These are phyloP conservation scores for Crematogaster levior DNA, from an alignment of 2,888 invertebrate genomes.

Conservation along the genomic window DNA sequence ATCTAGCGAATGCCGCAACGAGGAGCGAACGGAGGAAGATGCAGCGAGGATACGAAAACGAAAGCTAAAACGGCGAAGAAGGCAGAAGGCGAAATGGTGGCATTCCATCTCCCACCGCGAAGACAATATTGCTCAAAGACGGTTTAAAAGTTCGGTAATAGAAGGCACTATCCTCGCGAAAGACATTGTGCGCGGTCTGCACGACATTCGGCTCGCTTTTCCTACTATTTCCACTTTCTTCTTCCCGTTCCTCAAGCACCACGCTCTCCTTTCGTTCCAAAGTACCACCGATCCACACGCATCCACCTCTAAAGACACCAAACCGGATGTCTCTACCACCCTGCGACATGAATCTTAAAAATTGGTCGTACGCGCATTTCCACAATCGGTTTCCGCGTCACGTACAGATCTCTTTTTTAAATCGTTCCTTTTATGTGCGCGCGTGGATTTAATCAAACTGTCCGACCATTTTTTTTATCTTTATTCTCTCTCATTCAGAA, in stretches of 20 bases:
- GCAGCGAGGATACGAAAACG: constrained; percentile 29
- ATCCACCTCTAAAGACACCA: constrained; percentile 46
- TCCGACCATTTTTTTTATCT: not conserved
- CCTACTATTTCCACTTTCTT: not conserved
- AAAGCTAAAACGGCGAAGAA: constrained; percentile 13
- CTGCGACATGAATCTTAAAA: constrained; percentile 55
- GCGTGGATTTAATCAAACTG: constrained; percentile 26
- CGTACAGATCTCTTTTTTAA: not conserved
- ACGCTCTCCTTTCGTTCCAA: not conserved
- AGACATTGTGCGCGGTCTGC: constrained; percentile 34
- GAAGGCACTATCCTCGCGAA: constrained; percentile 59
- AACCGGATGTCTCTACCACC: constrained; percentile 54
- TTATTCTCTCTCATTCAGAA: not conserved
- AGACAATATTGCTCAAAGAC: constrained; percentile 77
- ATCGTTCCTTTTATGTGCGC: not conserved
- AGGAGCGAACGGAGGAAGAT: constrained; percentile 25
- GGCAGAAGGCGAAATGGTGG: constrained; percentile 62
- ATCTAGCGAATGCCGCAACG: constrained; percentile 27
- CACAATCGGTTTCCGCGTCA: constrained; percentile 32
- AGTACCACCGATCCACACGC: constrained; percentile 6
- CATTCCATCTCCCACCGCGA: constrained; percentile 71
- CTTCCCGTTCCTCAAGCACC: constrained; percentile 6
- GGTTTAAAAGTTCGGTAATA: constrained; percentile 79
- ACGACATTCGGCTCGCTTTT: constrained; percentile 21
- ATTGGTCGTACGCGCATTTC: constrained; percentile 42